phyloP scores from a whole-genome alignment of 2,888 invertebrate genomes.

The Stramonita haemastoma region DNA sequence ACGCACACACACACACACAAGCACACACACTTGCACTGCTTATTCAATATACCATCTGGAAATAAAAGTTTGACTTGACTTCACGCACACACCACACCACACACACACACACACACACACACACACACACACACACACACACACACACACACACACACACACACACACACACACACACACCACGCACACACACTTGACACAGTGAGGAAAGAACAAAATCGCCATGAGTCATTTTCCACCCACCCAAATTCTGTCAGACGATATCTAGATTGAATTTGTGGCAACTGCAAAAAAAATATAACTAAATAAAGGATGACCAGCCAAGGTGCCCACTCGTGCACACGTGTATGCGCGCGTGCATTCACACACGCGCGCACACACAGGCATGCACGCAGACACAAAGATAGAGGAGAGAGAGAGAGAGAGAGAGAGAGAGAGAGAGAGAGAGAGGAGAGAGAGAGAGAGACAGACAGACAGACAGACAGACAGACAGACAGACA shows the following conservation, averaged over 20 bases:
- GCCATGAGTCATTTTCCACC: no score
- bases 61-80: no score
- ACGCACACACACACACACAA: neutral
- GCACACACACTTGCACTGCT: no score
- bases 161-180: neutral
- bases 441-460: no score
- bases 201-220: neutral
- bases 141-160: constrained; percentile 8
- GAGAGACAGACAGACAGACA: neutral
- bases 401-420: neutral
- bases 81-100: neutral
- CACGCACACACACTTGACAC: neutral
- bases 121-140: neutral
- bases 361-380: neutral
- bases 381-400: neutral
- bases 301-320: no score
- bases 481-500: neutral
- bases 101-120: neutral
- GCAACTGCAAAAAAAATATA: no score
- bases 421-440: no score
- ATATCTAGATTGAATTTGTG: no score
- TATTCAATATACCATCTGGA: no score
- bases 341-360: neutral
- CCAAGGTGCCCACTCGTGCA: neutral
- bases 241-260: no score